phyloP scores from a whole-genome alignment of 1,140 invertebrate genomes.

The Drosophila burlai region DNA sequence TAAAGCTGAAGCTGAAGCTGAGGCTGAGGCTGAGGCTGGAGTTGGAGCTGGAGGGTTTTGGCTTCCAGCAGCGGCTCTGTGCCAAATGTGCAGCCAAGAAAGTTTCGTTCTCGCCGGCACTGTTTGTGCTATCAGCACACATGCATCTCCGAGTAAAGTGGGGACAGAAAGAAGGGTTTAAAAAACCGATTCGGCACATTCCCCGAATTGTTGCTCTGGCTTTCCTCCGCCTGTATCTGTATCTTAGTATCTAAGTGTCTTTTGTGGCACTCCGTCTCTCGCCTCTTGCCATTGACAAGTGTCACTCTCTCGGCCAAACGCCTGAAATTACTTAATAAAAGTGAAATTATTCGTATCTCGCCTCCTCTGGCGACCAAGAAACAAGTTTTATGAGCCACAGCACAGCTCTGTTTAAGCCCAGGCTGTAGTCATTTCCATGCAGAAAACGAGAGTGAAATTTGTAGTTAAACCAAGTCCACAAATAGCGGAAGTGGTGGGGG shows the following conservation, averaged over 20 bases:
- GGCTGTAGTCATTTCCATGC: constrained; percentile 50
- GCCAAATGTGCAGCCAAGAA: constrained; percentile 76
- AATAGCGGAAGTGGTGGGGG: constrained; percentile 16
- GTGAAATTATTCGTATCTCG: constrained; percentile 69
- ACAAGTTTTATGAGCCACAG: constrained; percentile 57
- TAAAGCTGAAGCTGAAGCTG: not conserved
- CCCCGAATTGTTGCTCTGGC: constrained; percentile 18
- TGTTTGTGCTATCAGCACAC: constrained; percentile 34
- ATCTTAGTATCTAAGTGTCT: constrained; percentile 14
- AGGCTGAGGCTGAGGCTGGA: not conserved
- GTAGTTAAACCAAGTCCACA: constrained; percentile 29
- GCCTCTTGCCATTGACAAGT: constrained; percentile 56
- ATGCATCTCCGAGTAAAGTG: constrained; percentile 14
- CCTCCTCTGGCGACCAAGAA: constrained; percentile 31
- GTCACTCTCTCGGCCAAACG: constrained; percentile 51
- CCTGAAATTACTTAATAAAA: constrained; percentile 79
- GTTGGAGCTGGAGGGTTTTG: constrained; percentile 3
- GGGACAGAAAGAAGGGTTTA: not conserved
- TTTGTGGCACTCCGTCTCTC: not conserved
- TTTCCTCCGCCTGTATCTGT: constrained; percentile 37
- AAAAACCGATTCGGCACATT: constrained; percentile 38
- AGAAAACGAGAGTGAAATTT: constrained; percentile 79
- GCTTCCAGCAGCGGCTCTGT: constrained; percentile 28
- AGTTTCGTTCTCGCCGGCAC: constrained; percentile 53
- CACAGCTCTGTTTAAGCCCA: constrained; percentile 3